Evolutionary conservation across 2,888 invertebrate species (phyloP), one percentile per base, ranked within the genome.

Genomic region (Drosophila stalkeri): DNA sequence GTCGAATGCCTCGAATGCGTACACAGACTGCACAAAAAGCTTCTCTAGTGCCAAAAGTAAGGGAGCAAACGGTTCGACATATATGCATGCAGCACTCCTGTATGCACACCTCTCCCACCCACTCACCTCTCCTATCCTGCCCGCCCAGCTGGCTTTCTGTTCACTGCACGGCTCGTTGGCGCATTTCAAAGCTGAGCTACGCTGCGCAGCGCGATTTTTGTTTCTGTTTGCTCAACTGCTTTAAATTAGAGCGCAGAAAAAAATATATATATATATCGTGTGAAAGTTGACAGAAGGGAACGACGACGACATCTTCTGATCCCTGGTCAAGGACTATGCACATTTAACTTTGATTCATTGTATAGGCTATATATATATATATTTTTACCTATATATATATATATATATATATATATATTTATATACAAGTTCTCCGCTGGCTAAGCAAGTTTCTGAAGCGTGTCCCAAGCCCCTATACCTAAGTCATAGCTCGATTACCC

Each of bases 191-290:
- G 78, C 78, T 64, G 63, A 70, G 37, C 44, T 23, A 20, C n/a
- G 12, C 47, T 47, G 47, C n/a, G 33, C n/a, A 14, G 57, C 64
- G 69, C 51, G 55, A 57, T 62, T 71, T 62, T 57, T 87, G 85
- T 90, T 90, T 89, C 60, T 87, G 83, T 90, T 90, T 89, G 81
- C 80, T 75, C 77, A 91, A 90, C 80, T 84, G 87, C 90, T 91
- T 91, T 88, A 87, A 87, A 87, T 87, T 89, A 81, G 78, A 85
- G 76, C 89, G 81, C 72, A 7, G 33, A 12, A 51, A 33, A 87
- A 77, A 86, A 27, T 6, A 27, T 27, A 27, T 27, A 27, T 27
- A 27, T 74, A 85, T 70, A 90, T 86, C 88, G 91, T 90, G 89
- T 91, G 91, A 90, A 90, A 86, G 77, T 69, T 74, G 35, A 23